Percentiles rank a stretch among this genome's conserved stretches.
phyloP scores from a whole-genome alignment of 2,113 vertebrate species.

The Isichthys henryi region DNA sequence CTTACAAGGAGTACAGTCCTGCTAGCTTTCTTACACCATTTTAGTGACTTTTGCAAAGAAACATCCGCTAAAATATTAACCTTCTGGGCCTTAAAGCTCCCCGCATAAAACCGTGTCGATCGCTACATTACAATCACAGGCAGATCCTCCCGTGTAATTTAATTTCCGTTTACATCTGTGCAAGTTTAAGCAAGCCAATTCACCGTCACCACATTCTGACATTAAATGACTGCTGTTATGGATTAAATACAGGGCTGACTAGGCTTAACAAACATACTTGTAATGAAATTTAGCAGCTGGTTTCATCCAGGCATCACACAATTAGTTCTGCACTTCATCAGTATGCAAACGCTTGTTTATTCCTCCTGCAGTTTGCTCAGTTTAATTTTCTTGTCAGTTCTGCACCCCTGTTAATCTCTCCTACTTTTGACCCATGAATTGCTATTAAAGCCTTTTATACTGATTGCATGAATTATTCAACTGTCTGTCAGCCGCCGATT shows the following conservation, averaged over 20 bases:
- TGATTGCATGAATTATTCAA: conserved; percentile 12
- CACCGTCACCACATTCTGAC: not conserved
- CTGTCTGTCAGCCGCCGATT: not conserved
- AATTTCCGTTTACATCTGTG: not conserved
- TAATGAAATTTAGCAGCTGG: not conserved
- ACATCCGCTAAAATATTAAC: not conserved
- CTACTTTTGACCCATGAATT: not conserved
- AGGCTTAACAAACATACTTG: not conserved
- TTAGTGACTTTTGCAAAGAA: not conserved
- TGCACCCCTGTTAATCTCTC: not conserved
- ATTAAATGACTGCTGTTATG: not conserved
- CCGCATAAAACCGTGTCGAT: not conserved
- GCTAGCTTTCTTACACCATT: conserved; percentile 34
- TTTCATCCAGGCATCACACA: not conserved
- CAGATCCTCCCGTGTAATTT: not conserved
- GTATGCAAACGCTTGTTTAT: not conserved
- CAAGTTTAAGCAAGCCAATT: not conserved
- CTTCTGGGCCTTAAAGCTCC: not conserved
- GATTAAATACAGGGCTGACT: not conserved
- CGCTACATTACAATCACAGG: not conserved
- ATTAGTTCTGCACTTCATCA: not conserved
- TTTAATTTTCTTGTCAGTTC: not conserved
- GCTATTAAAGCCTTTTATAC: not conserved
- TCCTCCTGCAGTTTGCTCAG: not conserved
- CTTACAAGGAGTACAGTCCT: not conserved